Evolutionary conservation across 2,888 invertebrate species (phyloP), one percentile per base, ranked within the genome.

Genomic region (Dyspetes luteomarginatus): DNA sequence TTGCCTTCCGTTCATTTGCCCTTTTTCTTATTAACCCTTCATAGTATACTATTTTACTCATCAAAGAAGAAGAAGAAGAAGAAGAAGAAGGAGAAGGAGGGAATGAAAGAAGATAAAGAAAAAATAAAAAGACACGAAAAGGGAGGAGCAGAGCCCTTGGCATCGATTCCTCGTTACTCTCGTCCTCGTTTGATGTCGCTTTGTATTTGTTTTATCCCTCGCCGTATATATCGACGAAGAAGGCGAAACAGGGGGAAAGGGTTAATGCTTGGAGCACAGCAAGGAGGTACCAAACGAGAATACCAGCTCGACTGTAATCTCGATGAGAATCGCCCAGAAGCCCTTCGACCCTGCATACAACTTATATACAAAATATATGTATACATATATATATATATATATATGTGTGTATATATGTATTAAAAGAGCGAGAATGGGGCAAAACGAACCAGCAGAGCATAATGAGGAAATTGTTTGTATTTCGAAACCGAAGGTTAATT

Each of bases 61-160:
- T 81, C 64, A 82, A 78, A 78, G 82, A 81, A 43, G 52, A 82
- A 82, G 74, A 79, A 77, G 71, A 71, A 48, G 67, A 68, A 72
- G 76, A 68, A 65, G 82, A 68, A 76, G 79, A 76, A 76, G 75
- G 69, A 80, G 73, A 62, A 48, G 41, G 58, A 48, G 81, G 78
- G 82, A 80, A 82, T 83, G 77, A 81, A 78, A 81, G 75, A 84
- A 86, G 81, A 85, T 83, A 82, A 60, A 65, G 5, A 50, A 55
- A 26, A 12, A 45, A 45, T 58, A 56, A 41, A 71, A 45, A 24
- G 30, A 62, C 36, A 17, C 4, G 26, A 28, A 60, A 65, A 56
- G 64, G 77, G 69, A 77, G 48, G 72, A 62, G 76, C 79, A 26
- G 43, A 24, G 69, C 81, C 81, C 77, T 81, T 81, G 73, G 77